Base-by-base conservation (phyloP, 2,888 invertebrate genomes). In the Rhimphoctona megacephalus region DNA sequence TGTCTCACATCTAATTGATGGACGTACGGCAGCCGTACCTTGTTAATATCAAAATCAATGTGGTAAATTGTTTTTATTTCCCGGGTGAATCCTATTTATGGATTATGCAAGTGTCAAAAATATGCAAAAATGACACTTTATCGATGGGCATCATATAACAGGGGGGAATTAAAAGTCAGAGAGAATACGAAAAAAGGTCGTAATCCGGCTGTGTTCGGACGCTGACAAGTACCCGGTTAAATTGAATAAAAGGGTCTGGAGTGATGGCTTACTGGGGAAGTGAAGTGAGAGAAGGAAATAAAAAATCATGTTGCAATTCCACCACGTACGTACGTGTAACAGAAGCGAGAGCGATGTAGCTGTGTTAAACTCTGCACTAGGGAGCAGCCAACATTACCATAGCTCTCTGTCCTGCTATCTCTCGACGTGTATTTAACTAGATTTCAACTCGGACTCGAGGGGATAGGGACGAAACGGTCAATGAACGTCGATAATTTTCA, bases 401-500 rank as follows among this genome's bases (percentile, higher is more conserved):
- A 25, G 66, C 49, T 67, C 52, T 52, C 52, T 39, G 52, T 43
- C 66, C 77, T 4, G 19, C 66, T 33, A 46, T 72, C 83, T 79
- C 73, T 89, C 89, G 89, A 88, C 88, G 91, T 92, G 92, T 92
- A 91, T 92, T 93, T 93, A 93, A 93, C 77, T 78, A 91, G 92
- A 93, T 93, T 93, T 93, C 92, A 92, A 92, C 61, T 61, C 92
- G 88, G 91, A 90, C 92, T 91, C 92, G 89, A 87, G 92, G 92
- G 92, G 17, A 91, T 90, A 89, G 89, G 78, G 54, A 76, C 88
- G 89, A 89, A 90, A 89, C 91, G 91, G 89, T 91, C 92, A 92
- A 92, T 92, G 92, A 93, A 92, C 92, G 91, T 91, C 93, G 91
- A 92, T 92, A 91, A 49, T 67, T 78, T 77, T 78, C 66, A 49